Evolutionary conservation across 2,797 vertebrate genomes (phyloP).

Genomic region (Clamator glandarius): DNA sequence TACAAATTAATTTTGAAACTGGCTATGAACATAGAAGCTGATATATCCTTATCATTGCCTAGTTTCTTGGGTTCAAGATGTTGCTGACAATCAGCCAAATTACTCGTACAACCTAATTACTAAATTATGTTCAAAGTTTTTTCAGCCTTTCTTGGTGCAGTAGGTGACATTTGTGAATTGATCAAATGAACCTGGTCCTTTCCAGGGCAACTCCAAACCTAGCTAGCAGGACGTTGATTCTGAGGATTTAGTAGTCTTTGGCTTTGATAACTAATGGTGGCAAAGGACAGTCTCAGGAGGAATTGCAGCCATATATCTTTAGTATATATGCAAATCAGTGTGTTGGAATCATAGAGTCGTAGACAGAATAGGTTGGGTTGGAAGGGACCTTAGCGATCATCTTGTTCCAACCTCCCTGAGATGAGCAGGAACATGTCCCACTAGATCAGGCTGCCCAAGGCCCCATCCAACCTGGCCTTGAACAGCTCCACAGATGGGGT

Average conservation of each 20-base stretch:
- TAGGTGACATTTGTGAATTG: background rate
- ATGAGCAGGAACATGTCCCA: too few species aligned
- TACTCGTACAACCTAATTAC: background rate
- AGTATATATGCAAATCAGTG: background rate
- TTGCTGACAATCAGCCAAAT: background rate
- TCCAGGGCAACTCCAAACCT: background rate
- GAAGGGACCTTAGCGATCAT: too few species aligned
- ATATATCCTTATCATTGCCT: background rate
- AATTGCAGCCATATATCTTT: background rate
- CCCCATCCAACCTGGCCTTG: too few species aligned
- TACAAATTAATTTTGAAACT: background rate
- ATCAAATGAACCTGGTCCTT: background rate
- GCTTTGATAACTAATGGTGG: background rate
- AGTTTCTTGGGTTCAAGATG: background rate
- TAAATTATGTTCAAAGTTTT: background rate
- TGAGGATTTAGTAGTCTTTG: background rate
- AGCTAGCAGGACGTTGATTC: background rate
- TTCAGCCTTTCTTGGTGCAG: background rate
- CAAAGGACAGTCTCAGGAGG: background rate
- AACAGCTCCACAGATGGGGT: too few species aligned
- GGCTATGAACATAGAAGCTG: background rate
- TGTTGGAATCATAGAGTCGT: background rate
- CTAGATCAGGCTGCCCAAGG: too few species aligned
- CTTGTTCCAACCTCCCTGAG: too few species aligned
- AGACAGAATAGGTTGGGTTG: too few species aligned